These are phyloP conservation scores for Epistrophe eligans DNA, from an alignment of 2,888 invertebrate species.

Conservation along the genomic window DNA sequence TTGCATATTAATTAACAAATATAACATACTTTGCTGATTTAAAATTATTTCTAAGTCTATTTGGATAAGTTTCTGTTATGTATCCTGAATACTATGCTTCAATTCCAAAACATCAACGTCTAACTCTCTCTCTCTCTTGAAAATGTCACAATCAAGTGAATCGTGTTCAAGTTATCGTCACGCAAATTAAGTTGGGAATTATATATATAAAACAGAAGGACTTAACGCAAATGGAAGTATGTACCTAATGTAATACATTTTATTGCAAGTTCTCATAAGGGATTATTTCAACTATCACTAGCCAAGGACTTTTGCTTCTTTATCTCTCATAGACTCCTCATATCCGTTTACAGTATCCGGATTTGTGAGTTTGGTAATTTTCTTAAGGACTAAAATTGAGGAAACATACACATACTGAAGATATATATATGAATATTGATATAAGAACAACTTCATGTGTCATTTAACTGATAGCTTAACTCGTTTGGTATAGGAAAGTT, in stretches of 20 bases:
- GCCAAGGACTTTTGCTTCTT: slow-evolving; percentile 38
- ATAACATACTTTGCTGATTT: too few relatives aligned
- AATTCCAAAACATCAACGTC: slow-evolving; percentile 21
- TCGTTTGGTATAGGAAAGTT: slow-evolving; percentile 37
- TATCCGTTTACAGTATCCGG: slow-evolving; percentile 47
- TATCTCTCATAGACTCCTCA: slow-evolving; percentile 45
- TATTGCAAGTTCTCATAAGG: slow-evolving; percentile 45
- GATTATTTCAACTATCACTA: slow-evolving; percentile 39
- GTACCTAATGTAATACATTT: slow-evolving; percentile 45
- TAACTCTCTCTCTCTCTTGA: slow-evolving; percentile 10
- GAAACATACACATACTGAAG: neutral
- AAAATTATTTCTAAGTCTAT: too few relatives aligned
- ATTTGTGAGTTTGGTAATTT: slow-evolving; percentile 44
- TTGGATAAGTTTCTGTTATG: neutral
- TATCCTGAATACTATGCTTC: neutral
- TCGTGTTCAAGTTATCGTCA: slow-evolving; percentile 55
- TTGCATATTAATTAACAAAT: too few relatives aligned
- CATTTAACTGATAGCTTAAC: slow-evolving; percentile 57
- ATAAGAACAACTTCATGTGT: slow-evolving; percentile 47
- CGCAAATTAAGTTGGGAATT: slow-evolving; percentile 64
- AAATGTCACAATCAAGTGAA: slow-evolving; percentile 58
- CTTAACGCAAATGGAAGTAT: slow-evolving; percentile 44
- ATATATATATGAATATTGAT: too few relatives aligned
- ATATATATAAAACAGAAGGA: slow-evolving; percentile 48
- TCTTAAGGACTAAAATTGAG: slow-evolving; percentile 24